phyloP scores from a whole-genome alignment of 1,140 invertebrate species.

The Camponotus pennsylvanicus region DNA sequence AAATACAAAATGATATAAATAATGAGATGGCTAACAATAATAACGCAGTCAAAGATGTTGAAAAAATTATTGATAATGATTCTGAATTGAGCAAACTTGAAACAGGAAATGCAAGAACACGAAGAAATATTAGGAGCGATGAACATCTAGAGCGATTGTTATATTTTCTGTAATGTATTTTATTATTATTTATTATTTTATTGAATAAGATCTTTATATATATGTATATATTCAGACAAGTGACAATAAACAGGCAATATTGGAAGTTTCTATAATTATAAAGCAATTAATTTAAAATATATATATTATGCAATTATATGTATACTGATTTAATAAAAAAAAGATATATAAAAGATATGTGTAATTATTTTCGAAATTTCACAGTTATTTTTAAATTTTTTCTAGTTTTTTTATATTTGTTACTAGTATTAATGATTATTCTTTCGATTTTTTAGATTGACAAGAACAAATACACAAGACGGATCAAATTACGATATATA shows the following conservation, averaged over 20 bases:
- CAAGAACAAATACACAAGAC: neutral
- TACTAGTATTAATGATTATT: neutral
- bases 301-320: neutral
- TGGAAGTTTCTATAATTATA: neutral
- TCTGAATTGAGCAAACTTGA: neutral
- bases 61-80: neutral
- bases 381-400: neutral
- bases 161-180: neutral
- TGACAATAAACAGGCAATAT: no score
- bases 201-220: neutral
- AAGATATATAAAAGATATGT: no score
- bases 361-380: neutral
- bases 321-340: neutral
- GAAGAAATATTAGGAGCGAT: neutral
- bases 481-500: neutral
- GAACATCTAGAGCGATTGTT: neutral
- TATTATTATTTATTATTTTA: neutral
- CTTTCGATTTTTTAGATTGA: neutral
- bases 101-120: neutral
- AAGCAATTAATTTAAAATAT: neutral
- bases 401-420: neutral
- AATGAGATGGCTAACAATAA: neutral
- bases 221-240: no score
- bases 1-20: neutral
- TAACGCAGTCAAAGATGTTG: neutral